Evolutionary conservation across 2,888 invertebrate species (phyloP).

Genomic region (Lepetodrilus schrolli): DNA sequence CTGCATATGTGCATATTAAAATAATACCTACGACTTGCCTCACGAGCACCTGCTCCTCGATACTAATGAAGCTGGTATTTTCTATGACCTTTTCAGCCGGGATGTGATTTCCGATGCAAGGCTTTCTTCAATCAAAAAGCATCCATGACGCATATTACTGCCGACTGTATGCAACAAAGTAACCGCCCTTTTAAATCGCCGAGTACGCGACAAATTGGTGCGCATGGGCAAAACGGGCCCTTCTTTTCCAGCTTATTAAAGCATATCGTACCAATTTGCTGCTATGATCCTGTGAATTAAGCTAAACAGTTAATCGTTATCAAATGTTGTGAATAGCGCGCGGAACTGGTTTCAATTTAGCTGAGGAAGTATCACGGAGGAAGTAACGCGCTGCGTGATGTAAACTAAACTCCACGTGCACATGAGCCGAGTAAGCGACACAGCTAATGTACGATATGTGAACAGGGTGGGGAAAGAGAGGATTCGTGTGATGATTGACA

Average conservation of each 20-base stretch:
- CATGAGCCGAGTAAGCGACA: neutral
- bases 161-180: neutral
- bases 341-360: constrained; percentile 32
- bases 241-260: constrained; percentile 16
- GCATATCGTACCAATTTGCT: constrained; percentile 31
- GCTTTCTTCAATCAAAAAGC: constrained; percentile 13
- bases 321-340: constrained; percentile 27
- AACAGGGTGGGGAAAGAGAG: neutral
- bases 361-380: constrained; percentile 28
- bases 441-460: neutral
- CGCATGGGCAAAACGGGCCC: neutral
- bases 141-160: neutral
- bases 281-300: constrained; percentile 26
- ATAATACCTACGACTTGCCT: constrained; percentile 6
- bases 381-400: constrained; percentile 12
- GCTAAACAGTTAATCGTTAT: constrained; percentile 30
- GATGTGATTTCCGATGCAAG: constrained; percentile 9
- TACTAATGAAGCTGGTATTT: constrained; percentile 21
- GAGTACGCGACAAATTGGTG: neutral
- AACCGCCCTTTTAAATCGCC: neutral
- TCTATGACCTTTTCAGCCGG: neutral
- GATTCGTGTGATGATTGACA: neutral
- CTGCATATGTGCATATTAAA: constrained; percentile 9
- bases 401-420: constrained; percentile 17
- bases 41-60: neutral